Percentiles rank a stretch among this genome's conserved stretches.
These are phyloP conservation scores for Drosophila hydei DNA, from an alignment of 1,140 invertebrate species.

Conservation along the genomic window DNA sequence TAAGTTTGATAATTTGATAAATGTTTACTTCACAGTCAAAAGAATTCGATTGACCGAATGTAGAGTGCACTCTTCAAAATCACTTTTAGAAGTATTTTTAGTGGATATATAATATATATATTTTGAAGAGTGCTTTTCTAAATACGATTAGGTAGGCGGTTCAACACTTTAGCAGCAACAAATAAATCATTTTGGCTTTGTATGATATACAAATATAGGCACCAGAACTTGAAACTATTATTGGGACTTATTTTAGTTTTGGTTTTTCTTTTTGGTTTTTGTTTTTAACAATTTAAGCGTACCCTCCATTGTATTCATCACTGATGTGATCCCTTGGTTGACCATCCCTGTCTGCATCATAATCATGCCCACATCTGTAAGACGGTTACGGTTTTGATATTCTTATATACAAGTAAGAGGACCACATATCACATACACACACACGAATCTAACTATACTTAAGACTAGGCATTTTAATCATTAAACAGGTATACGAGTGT, in stretches of 20 bases:
- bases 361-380: constrained; percentile 97
- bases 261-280: constrained; percentile 60
- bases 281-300: constrained; percentile 85
- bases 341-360: constrained; percentile 97
- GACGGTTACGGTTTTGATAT: constrained; percentile 64
- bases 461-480: constrained; percentile 24
- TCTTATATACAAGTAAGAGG: constrained; percentile 44
- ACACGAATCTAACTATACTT: constrained; percentile 14
- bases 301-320: constrained; percentile 91
- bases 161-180: constrained; percentile 69
- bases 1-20: constrained; percentile 2
- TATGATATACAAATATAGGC: constrained; percentile 48
- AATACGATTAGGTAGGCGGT: constrained; percentile 39
- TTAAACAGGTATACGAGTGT: background rate
- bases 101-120: background rate
- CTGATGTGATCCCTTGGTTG: constrained; percentile 91
- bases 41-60: constrained; percentile 22
- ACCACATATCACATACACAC: constrained; percentile 35
- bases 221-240: constrained; percentile 47
- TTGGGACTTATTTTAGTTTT: constrained; percentile 33
- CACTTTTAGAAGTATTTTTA: background rate
- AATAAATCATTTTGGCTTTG: constrained; percentile 69
- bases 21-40: constrained; percentile 12
- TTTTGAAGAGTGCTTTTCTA: constrained; percentile 15
- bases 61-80: constrained; percentile 21